phyloP scores from a whole-genome alignment of 2,113 vertebrate genomes.

The Zosterops hypoxanthus region DNA sequence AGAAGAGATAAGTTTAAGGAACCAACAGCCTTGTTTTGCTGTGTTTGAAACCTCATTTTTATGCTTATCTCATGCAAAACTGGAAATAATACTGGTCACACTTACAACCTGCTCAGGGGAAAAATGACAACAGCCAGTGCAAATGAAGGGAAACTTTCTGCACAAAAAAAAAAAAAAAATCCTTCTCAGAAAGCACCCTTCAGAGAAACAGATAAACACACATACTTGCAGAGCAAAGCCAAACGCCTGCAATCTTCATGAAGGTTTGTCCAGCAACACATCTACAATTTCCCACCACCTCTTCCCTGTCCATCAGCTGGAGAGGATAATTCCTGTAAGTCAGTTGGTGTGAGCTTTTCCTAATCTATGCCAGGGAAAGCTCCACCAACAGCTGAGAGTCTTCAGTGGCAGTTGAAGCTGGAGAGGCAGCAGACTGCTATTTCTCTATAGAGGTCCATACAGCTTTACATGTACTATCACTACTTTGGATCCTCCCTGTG shows the following conservation, averaged over 20 bases:
- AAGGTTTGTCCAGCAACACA: neutral
- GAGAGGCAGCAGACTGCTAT: neutral
- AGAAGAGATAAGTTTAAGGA: neutral
- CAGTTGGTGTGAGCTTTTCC: neutral
- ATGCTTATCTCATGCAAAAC: neutral
- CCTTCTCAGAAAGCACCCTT: neutral
- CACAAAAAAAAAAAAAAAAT: neutral
- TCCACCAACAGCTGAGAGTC: neutral
- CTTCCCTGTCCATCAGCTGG: neutral
- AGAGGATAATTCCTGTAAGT: neutral
- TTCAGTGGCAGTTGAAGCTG: neutral
- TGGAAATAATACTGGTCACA: neutral
- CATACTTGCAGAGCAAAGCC: neutral
- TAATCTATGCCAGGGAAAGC: neutral
- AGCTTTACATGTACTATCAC: neutral
- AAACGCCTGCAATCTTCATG: neutral
- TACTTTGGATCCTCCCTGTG: neutral
- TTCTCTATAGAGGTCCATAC: neutral
- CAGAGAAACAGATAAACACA: neutral
- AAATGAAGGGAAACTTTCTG: neutral
- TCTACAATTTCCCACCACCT: neutral
- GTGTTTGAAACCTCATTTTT: constrained; percentile 5
- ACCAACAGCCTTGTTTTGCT: neutral
- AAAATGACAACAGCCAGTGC: neutral
- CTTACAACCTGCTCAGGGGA: neutral